These are phyloP conservation scores for Tineola bisselliella DNA, from an alignment of 2,888 invertebrate genomes.

Conservation along the genomic window DNA sequence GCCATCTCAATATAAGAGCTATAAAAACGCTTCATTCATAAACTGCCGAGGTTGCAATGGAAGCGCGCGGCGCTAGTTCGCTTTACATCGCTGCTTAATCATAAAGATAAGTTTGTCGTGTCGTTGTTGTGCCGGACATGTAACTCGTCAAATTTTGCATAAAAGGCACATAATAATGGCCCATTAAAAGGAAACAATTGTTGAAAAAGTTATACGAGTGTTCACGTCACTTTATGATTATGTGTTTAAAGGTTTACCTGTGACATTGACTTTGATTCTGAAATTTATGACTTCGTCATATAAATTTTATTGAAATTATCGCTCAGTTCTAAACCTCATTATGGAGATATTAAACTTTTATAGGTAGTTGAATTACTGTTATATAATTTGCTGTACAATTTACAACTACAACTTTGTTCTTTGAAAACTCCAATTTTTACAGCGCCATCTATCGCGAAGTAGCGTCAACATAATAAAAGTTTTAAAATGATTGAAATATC, in stretches of 20 bases:
- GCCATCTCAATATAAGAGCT: constrained; percentile 58
- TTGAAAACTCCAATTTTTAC: not conserved
- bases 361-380: not conserved
- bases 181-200: constrained; percentile 68
- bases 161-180: constrained; percentile 63
- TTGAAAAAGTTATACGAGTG: constrained; percentile 67
- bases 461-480: not conserved
- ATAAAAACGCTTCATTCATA: constrained; percentile 64
- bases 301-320: constrained; percentile 22
- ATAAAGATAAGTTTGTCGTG: constrained; percentile 65
- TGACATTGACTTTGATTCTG: constrained; percentile 65
- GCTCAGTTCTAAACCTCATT: not conserved
- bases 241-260: constrained; percentile 62
- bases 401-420: not conserved
- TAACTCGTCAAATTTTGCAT: constrained; percentile 67
- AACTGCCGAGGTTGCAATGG: constrained; percentile 23
- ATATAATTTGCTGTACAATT: not conserved
- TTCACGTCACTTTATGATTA: constrained; percentile 65
- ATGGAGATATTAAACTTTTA: not conserved
- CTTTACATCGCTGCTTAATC: constrained; percentile 57
- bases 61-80: constrained; percentile 39
- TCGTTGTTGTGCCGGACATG: constrained; percentile 60
- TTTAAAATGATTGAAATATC: not conserved
- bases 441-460: not conserved
- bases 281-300: constrained; percentile 56